phyloP scores from a whole-genome alignment of 2,888 invertebrate genomes.

The Anagyrus pseudococci region DNA sequence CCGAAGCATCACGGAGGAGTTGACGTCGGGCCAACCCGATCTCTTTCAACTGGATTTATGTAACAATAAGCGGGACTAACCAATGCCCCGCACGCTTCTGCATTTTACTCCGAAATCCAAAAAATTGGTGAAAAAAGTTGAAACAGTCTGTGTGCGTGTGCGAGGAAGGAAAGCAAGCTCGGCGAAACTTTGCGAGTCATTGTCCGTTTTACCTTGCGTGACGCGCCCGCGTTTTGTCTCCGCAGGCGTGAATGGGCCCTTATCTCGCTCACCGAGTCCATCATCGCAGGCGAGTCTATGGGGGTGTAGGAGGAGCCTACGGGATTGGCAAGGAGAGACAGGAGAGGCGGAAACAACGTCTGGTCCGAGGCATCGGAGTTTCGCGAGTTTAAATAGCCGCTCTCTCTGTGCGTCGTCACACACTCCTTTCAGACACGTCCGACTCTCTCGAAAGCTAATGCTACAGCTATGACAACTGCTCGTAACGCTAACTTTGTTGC shows the following conservation, averaged over 20 bases:
- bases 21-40: not conserved
- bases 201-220: slow-evolving; percentile 3
- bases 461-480: too few species aligned
- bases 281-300: slow-evolving; percentile 28
- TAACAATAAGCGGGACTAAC: too few species aligned
- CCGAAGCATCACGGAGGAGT: not conserved
- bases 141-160: slow-evolving; percentile 16
- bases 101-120: slow-evolving; percentile 30
- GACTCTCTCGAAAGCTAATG: too few species aligned
- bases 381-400: too few species aligned
- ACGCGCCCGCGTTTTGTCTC: slow-evolving; percentile 42
- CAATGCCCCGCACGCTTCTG: slow-evolving; percentile 12
- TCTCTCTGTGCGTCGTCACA: too few species aligned
- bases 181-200: not conserved
- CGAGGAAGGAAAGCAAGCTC: slow-evolving; percentile 14
- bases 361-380: too few species aligned
- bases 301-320: slow-evolving; percentile 5
- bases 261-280: slow-evolving; percentile 30
- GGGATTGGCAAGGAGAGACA: slow-evolving; percentile 28
- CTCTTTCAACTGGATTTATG: too few species aligned
- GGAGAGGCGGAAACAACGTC: slow-evolving; percentile 58
- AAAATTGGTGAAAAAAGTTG: slow-evolving; percentile 24
- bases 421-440: too few species aligned
- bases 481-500: not conserved
- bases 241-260: slow-evolving; percentile 34